Conservation (phyloP, 2,113 vertebrate genomes). For the Thymallus thymallus region DNA sequence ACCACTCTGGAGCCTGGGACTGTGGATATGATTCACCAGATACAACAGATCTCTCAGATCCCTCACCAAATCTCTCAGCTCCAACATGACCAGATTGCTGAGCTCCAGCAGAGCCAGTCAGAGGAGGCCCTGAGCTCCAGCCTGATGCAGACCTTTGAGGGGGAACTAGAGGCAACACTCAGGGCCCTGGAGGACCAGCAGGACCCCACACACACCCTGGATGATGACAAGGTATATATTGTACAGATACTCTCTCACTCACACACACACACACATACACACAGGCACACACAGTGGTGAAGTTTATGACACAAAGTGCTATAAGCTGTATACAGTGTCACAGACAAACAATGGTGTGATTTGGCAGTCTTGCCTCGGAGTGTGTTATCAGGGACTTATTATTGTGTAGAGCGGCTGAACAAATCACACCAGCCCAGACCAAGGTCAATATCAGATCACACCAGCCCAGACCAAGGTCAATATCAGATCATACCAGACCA, state of each 20-base stretch:
- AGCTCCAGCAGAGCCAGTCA: not conserved
- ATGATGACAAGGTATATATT: constrained; percentile 83
- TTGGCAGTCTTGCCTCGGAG: constrained; percentile 34
- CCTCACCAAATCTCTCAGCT: constrained; percentile 49
- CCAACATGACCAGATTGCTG: constrained; percentile 27
- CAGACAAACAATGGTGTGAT: constrained; percentile 30
- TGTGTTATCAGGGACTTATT: constrained; percentile 58
- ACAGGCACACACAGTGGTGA: not conserved
- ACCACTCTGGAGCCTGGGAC: constrained; percentile 69
- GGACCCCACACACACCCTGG: constrained; percentile 66
- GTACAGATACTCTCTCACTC: not conserved
- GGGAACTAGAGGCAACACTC: constrained; percentile 77
- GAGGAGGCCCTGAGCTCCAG: constrained; percentile 1
- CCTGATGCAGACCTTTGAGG: constrained; percentile 77
- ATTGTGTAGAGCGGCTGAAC: constrained; percentile 29
- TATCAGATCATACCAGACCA: constrained; percentile 34
- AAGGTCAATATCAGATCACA: constrained; percentile 45
- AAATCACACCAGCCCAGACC: constrained; percentile 37
- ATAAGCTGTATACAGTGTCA: constrained; percentile 7
- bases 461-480: constrained; percentile 52
- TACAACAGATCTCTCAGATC: constrained; percentile 20
- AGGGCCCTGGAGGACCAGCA: constrained; percentile 76
- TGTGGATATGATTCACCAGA: constrained; percentile 51
- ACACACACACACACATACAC: not conserved
- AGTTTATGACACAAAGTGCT: not conserved